Conservation (phyloP, 2,888 invertebrate species). For the Glomeris marginata region DNA sequence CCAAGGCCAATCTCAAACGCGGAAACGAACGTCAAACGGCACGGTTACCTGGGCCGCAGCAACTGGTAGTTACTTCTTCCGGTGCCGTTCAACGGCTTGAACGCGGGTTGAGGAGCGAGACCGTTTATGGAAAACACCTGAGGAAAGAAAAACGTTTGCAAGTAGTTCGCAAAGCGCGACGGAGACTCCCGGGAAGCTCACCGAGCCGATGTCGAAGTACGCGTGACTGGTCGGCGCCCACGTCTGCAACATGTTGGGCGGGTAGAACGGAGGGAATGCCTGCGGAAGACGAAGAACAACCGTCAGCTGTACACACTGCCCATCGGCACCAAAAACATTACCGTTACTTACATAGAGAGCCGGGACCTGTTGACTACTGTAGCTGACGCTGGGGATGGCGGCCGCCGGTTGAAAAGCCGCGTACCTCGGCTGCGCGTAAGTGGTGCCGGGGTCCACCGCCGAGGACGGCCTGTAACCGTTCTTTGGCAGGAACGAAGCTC, state of each 20-base stretch:
- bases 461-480: constrained; percentile 51
- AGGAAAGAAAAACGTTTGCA: constrained; percentile 26
- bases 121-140: constrained; percentile 58
- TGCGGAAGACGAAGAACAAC: constrained; percentile 11
- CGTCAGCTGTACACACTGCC: constrained; percentile 2
- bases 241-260: constrained; percentile 22
- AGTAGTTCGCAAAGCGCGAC: too few species aligned
- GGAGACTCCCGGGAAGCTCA: too few species aligned
- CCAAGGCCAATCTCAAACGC: too few species aligned
- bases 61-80: constrained; percentile 21
- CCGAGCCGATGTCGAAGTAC: constrained; percentile 22
- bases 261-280: constrained; percentile 22
- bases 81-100: constrained; percentile 35
- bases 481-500: constrained; percentile 47
- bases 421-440: constrained; percentile 34
- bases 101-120: constrained; percentile 48
- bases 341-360: constrained; percentile 10
- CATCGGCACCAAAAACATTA: neutral
- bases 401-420: constrained; percentile 14
- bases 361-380: constrained; percentile 14
- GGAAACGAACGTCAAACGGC: too few species aligned
- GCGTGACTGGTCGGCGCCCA: constrained; percentile 18
- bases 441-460: constrained; percentile 33
- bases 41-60: constrained; percentile 33
- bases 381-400: constrained; percentile 13